A percentile compares a stretch with the other conserved stretches of the same genome.
phyloP scores from a whole-genome alignment of 2,113 vertebrate genomes.

The Daubentonia madagascariensis region DNA sequence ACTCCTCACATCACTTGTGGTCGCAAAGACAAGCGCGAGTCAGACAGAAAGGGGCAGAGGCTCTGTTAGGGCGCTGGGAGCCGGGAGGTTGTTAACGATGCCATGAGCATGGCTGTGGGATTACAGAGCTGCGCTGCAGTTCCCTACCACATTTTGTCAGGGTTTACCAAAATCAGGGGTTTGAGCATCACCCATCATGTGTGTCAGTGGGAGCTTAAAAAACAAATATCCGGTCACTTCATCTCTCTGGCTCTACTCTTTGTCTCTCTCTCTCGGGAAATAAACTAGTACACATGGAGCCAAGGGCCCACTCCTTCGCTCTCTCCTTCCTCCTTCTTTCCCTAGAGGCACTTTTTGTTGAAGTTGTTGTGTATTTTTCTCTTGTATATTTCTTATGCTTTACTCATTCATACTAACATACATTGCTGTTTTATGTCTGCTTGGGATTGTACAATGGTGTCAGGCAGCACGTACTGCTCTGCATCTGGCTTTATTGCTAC shows the following conservation, averaged over 20 bases:
- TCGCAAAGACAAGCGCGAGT: not conserved
- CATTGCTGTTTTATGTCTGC: not conserved
- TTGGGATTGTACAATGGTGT: fast-evolving
- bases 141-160: too few relatives aligned
- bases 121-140: too few relatives aligned
- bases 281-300: not conserved
- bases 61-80: not conserved
- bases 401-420: too few relatives aligned
- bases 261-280: not conserved
- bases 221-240: not conserved
- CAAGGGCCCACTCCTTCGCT: not conserved
- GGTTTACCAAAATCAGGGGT: not conserved
- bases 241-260: too few relatives aligned
- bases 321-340: not conserved
- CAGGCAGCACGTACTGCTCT: not conserved
- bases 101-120: not conserved
- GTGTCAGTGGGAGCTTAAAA: not conserved
- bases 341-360: not conserved
- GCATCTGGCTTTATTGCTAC: fast-evolving
- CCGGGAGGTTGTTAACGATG: fast-evolving
- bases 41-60: not conserved
- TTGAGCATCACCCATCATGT: not conserved
- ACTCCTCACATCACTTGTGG: not conserved
- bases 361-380: not conserved
- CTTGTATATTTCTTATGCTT: not conserved